Evolutionary conservation across 2,113 vertebrate species (phyloP), one percentile per base, ranked within the genome.

Genomic region (Lasiurus cinereus): DNA sequence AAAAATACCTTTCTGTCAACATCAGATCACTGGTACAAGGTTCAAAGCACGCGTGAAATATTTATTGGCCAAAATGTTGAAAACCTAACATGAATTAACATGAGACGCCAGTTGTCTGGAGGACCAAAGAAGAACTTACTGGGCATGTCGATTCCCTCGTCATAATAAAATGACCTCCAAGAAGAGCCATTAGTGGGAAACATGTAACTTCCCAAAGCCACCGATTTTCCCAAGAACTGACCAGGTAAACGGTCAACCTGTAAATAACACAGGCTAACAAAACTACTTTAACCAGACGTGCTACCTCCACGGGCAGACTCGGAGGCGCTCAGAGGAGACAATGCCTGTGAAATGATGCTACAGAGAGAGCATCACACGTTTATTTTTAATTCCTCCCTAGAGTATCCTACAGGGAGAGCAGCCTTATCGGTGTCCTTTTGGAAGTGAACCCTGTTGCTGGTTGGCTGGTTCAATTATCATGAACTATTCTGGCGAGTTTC

Each of bases 401-500:
- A 96, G 78, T 31, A 82, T 27, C 36, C 83, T 90, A 69, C 13
- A 91, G 50, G 93, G 82, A 94, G 3, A 90, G 48, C 96, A 93
- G 94, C 88, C 67, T 96, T 93, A 70, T 83, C 66, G 72, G 64
- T 56, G 66, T 83, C 85, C 74, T 94, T 95, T 94, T 94, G 95
- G 76, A 96, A 96, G 90, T 86, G 89, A 3, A 89, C 92, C 95
- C 83, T 96, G 88, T 87, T 95, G 88, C 86, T 95, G 87, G 90
- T 84, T 91, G 89, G 94, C 88, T 93, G 94, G 96, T 88, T 97
- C 94, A 97, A 97, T 95, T 95, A 91, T 39, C 92, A 96, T 84
- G 96, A 96, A 96, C 96, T 95, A 92, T 95, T 97, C 83, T 95
- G 93, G 97, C 93, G 84, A 91, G 83, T 94, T 96, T 97, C 94